phyloP scores from a whole-genome alignment of 2,888 invertebrate genomes.

The Caenorhabditis parvicauda region DNA sequence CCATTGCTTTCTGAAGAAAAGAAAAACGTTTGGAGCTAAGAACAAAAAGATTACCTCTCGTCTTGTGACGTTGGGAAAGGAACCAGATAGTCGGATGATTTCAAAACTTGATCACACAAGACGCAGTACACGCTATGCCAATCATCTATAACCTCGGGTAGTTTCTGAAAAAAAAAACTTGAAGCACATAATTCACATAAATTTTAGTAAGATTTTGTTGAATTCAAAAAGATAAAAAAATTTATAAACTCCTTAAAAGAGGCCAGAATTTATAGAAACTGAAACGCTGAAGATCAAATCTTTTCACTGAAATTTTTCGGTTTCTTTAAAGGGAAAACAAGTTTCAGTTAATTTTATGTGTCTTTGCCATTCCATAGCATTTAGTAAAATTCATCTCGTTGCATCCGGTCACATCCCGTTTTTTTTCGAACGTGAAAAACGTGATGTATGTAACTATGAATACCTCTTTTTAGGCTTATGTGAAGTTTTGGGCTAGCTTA shows the following conservation, averaged over 20 bases:
- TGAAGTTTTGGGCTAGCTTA: too few species aligned
- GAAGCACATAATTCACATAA: too few species aligned
- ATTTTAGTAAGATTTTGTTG: too few species aligned
- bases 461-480: too few species aligned
- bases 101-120: slow-evolving; percentile 32
- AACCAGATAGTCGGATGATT: slow-evolving; percentile 22
- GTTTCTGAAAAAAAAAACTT: slow-evolving; percentile 15
- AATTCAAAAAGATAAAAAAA: too few species aligned
- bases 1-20: slow-evolving; percentile 12
- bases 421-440: too few species aligned
- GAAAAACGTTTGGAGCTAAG: neutral
- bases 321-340: neutral
- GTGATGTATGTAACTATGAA: too few species aligned
- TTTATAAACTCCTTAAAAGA: too few species aligned
- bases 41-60: slow-evolving; percentile 1
- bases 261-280: too few species aligned
- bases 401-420: slow-evolving; percentile 15
- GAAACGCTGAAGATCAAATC: too few species aligned
- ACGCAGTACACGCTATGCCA: slow-evolving; percentile 36
- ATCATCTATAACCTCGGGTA: slow-evolving; percentile 26
- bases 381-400: slow-evolving; percentile 8
- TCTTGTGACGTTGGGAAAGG: slow-evolving; percentile 14
- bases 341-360: neutral
- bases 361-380: neutral
- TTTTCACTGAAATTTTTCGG: too few species aligned